Percentiles rank a stretch among this genome's conserved stretches.
phyloP scores from a whole-genome alignment of 2,888 invertebrate genomes.

The Tenthredo distinguenda region DNA sequence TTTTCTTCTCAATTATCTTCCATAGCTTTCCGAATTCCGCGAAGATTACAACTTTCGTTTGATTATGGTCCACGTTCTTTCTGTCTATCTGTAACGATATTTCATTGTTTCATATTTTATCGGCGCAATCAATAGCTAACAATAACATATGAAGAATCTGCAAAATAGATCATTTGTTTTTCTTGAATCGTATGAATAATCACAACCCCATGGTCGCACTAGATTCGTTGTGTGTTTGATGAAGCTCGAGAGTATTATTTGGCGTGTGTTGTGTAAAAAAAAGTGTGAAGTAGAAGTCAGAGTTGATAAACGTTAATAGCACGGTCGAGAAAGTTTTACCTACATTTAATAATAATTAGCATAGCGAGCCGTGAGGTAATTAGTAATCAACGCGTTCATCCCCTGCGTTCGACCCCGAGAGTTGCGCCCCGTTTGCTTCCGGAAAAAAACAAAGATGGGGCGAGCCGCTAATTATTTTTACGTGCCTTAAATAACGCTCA shows the following conservation, averaged over 20 bases:
- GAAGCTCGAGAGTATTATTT: background rate
- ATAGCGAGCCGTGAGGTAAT: slow-evolving; percentile 34
- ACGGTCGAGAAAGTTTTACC: slow-evolving; percentile 28
- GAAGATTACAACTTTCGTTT: background rate
- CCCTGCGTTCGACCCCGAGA: slow-evolving; percentile 27
- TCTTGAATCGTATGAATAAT: background rate
- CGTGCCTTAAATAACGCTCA: slow-evolving; percentile 31
- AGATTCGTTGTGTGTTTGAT: background rate
- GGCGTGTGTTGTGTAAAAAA: background rate
- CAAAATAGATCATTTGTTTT: background rate
- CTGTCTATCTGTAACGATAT: background rate
- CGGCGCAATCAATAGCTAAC: too few relatives aligned
- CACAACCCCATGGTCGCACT: background rate
- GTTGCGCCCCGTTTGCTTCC: slow-evolving; percentile 19
- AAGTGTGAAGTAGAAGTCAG: background rate
- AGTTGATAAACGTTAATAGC: slow-evolving; percentile 17
- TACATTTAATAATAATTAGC: slow-evolving; percentile 42
- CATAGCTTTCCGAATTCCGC: background rate
- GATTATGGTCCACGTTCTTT: background rate
- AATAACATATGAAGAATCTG: too few relatives aligned
- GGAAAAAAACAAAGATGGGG: slow-evolving; percentile 13
- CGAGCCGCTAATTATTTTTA: slow-evolving; percentile 38
- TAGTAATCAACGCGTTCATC: slow-evolving; percentile 44
- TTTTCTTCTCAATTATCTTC: background rate
- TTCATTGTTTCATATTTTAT: too few relatives aligned